Conservation (phyloP, 2,797 vertebrate genomes). For the Pogonophryne albipinna region DNA sequence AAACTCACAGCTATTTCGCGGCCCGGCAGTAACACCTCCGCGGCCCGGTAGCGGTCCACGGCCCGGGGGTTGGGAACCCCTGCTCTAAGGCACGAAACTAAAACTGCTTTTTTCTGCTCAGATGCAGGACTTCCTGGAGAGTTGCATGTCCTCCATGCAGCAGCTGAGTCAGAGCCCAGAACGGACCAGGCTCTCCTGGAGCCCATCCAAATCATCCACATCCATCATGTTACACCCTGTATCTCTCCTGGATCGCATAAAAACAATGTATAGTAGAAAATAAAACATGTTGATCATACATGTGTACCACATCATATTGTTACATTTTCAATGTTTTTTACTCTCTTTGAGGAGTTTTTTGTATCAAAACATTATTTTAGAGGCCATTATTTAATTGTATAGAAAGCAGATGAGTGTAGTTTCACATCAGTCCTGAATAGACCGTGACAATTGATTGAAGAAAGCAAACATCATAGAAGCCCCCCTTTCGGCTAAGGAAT, state of each 20-base stretch:
- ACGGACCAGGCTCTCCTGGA: constrained; percentile 59
- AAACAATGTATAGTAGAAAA: constrained; percentile 73
- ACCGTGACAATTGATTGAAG: too few relatives aligned
- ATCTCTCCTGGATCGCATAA: constrained; percentile 79
- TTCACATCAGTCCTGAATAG: too few relatives aligned
- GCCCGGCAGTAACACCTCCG: too few relatives aligned
- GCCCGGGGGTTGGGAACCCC: too few relatives aligned
- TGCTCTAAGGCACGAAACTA: neutral
- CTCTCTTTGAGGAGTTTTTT: neutral
- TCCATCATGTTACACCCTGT: constrained; percentile 79
- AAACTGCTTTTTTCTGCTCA: constrained; percentile 52
- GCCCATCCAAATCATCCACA: constrained; percentile 34
- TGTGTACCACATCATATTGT: neutral
- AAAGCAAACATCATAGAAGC: too few relatives aligned
- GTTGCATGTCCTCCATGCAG: constrained; percentile 85
- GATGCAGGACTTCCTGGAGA: constrained; percentile 88
- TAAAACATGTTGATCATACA: neutral
- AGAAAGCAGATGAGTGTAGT: too few relatives aligned
- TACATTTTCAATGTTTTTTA: neutral
- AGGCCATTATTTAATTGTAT: too few relatives aligned
- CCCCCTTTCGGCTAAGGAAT: too few relatives aligned
- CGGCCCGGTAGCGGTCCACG: too few relatives aligned
- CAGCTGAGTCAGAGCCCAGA: constrained; percentile 73
- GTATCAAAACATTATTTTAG: too few relatives aligned
- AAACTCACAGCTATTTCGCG: too few relatives aligned